Evolutionary conservation across 2,113 vertebrate species (phyloP), one percentile per base, ranked within the genome.

Genomic region (Cryptomyrus ogoouensis): DNA sequence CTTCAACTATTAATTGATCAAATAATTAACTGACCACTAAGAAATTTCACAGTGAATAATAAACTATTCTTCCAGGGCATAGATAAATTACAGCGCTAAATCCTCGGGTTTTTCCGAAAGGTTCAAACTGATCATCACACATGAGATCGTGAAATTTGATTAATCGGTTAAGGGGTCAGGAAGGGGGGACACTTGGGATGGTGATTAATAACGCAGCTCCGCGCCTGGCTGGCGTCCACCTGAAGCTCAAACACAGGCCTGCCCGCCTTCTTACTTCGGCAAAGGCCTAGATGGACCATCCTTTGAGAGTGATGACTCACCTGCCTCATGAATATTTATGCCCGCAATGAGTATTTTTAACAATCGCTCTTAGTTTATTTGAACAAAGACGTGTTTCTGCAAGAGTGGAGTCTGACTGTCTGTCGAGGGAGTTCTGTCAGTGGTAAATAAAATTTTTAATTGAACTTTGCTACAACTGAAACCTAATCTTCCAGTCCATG

Each of bases 361-460:
- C 85, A 87, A 53, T 87, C 85, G 31, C 85, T 87, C 50, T 53
- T 87, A 87, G 85, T 87, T 87, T 87, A 87, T 87, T 87, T 87
- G 27, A 87, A 87, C 85, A 56, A 87, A 87, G 85, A 53, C 50
- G 44, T 56, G 85, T 87, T 87, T 53, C 85, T 87, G 85, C 85
- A 87, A 87, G 85, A 87, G 85, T 39, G 85, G 85, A 87, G 50
- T 52, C 85, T 87, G 84, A 50, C 84, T 86, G 85, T 53, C 85
- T 87, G 85, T 87, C 85, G 50, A 53, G 85, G 50, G 85, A 50
- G 24, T 53, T 87, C 85, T 53, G 85, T 87, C 85, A 53, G 85
- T 39, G 85, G 85, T 87, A 87, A 87, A 87, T 87, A 87, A 87
- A 87, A 87, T 42, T 87, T 87, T 87, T 87, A 87, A 87, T 87